Evolutionary conservation across 2,797 vertebrate genomes (phyloP).

Genomic region (Crenichthys baileyi): DNA sequence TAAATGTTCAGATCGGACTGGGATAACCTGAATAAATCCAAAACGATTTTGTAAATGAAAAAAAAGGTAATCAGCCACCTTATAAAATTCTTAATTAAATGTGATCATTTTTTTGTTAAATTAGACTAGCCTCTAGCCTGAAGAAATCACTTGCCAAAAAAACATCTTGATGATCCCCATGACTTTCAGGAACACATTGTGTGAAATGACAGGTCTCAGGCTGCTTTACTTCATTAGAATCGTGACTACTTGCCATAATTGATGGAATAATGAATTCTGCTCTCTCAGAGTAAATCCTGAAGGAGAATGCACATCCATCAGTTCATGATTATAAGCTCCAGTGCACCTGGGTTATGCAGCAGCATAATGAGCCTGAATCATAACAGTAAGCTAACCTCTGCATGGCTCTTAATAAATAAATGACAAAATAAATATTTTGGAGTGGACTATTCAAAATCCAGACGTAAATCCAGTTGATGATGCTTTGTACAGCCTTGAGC

Average conservation of each 20-base stretch:
- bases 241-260: no score
- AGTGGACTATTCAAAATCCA: background rate
- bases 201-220: background rate
- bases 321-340: background rate
- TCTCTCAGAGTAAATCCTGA: background rate
- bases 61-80: background rate
- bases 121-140: background rate
- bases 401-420: no score
- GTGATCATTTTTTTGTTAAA: no score
- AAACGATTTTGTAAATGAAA: background rate
- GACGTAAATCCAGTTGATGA: background rate
- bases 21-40: background rate
- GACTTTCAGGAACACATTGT: background rate
- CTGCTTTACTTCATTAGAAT: background rate
- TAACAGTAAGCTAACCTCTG: no score
- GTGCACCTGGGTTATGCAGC: background rate
- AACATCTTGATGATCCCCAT: background rate
- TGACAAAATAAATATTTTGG: background rate
- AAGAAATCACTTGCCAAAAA: background rate
- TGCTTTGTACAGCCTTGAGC: background rate
- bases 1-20: background rate
- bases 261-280: no score
- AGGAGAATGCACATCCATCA: background rate
- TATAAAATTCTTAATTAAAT: background rate
- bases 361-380: background rate